Evolutionary conservation across 1,140 invertebrate genomes (phyloP), one percentile per base, ranked within the genome.

Genomic region (Cepaea nemoralis): DNA sequence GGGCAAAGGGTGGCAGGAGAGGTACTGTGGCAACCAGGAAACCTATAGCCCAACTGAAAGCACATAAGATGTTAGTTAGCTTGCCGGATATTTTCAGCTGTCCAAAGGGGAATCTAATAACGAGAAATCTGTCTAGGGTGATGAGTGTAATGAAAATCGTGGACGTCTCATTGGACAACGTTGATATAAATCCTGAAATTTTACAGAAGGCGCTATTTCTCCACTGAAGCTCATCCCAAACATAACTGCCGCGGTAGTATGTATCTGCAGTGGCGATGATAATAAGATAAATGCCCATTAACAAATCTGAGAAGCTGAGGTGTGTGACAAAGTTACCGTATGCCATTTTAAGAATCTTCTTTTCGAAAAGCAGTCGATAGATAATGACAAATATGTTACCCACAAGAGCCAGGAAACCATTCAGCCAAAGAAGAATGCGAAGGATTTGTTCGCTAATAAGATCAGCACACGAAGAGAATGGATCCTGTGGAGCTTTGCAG

Each of bases 251-350:
- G 33, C 84, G 76, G 59, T 83, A 88, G 19, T 79, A 24, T 10
- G 77, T 42, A 73, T 89, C 88, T 1, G 84, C 85, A n/a, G 82
- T 37, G 10, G 85, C 88, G 45, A 90, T 87, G 14, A 88, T 84
- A 14, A 85, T 42, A 31, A 90, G 59, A 77, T 90, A 89, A 10
- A 89, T 55, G 0, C 89, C 89, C 89, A 89, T 90, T n/a, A 88
- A 35, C 27, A 89, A 80, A 59, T 90, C 87, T 27, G 88, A 83
- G 19, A 86, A 16, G 33, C 83, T 79, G 10, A 90, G 78, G 80
- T 87, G 87, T 8, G 83, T 80, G 6, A 88, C 80, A 27, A 88
- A 86, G 5, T 82, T 45, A 0, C 83, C 82, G 42, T 83, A 83
- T 16, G 55, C 71, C 16, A 59, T 73, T 24, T 50, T 35, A 10